Base-by-base conservation (phyloP, 2,113 vertebrate species). In the Bothrops jararaca region DNA sequence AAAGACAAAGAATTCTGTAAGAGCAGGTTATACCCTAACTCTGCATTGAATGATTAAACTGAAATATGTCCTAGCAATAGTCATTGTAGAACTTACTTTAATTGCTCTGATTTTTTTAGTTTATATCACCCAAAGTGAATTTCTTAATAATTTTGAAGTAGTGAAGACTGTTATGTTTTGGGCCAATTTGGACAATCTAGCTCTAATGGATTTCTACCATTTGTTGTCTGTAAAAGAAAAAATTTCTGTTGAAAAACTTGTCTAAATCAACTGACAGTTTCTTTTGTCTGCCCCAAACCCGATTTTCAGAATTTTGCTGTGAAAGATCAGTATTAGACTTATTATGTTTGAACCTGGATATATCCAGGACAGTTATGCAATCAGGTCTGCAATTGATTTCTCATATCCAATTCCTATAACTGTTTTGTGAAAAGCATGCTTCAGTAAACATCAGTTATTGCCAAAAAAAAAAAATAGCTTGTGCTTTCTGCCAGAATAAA, bases 21-120 rank as follows among this genome's bases (percentile, higher is more conserved):
- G 12, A 39, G 22, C 54, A 89, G 53, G 34, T 57, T 34, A 89
- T 89, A 57, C 34, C 3, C 34, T 80, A 88, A 58, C 22, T 60
- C 22, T 48, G 24, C 53, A 7, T 39, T 89, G 91, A 91, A 85
- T 56, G 89, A 88, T 89, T 74, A 88, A 91, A 80, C 92, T 95
- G 48, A 74, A 93, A 90, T 64, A 93, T 89, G 86, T 91, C 20
- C 34, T 26, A 89, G 90, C n/a, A 89, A 11, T n/a, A 56, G 15
- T 24, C 52, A 85, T 3, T 45, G 15, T 85, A 48, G 39, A 91
- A 53, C 29, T 56, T 48, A 29, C 29, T 56, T 48, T 85, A 54
- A 22, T 45, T 54, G 80, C 93, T 85, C 89, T 69, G 92, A 87
- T 50, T 50, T 45, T 45, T 45, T 50, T 89, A 92, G 29, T 80